Base-by-base conservation (phyloP, 1,140 invertebrate genomes). In the Chymomyza costata region DNA sequence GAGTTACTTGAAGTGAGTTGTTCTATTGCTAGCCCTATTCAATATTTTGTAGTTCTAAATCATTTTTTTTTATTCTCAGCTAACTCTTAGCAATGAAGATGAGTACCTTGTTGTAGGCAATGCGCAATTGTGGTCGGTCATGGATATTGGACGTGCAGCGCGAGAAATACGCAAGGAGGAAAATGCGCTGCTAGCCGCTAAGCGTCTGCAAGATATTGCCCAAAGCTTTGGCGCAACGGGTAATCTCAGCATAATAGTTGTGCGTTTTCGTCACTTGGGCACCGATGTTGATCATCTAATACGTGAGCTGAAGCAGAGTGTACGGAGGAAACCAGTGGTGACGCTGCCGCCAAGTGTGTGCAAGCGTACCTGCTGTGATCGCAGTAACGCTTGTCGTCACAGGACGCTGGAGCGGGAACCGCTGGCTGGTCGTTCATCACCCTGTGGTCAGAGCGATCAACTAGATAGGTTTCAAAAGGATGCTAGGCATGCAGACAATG, bases 91-190 rank as follows among this genome's bases (percentile, higher is more conserved):
- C 61, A 93, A 94, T 64, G 90, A 93, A 41, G 93, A 94, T 68
- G 93, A 95, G 81, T 94, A 93, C 74, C 87, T 95, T 49, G 91
- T 95, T 52, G 88, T 95, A 49, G 93, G 90, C 0, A 95, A 94
- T 84, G 90, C 92, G 56, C 91, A 91, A 60, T 82, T 94, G 17
- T 95, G 93, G 93, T 90, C 92, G 30, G 91, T 92, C 2, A 87
- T 95, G 49, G 92, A 88, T 48, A 88, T 93, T 6, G 90, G 93
- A 47, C 91, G 92, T 43, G 92, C 93, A 1, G 90, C 93, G 1
- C 87, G 90, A 6, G 93, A 95, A 86, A 91, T 93, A 1, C 89
- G 90, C 63, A 89, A 90, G 8, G 91, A 93, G 81, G 89, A 90
- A 6, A 93, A 92, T 85, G 91, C 92, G 5, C 91, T 93, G 48